phyloP scores from a whole-genome alignment of 2,113 vertebrate species.

The Rhinolophus ferrumequinum region DNA sequence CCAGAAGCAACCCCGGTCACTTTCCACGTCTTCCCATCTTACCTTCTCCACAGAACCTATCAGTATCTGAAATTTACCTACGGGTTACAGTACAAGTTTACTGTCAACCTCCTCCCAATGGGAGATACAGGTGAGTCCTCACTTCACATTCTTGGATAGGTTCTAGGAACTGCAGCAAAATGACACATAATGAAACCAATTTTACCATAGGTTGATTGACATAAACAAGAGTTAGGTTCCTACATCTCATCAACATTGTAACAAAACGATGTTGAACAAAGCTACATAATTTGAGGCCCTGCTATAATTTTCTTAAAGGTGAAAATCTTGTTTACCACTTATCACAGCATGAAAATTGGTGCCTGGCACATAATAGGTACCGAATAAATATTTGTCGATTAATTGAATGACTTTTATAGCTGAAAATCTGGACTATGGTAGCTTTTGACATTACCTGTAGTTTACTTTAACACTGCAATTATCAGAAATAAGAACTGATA shows the following conservation, averaged over 20 bases:
- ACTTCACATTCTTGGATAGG: background rate
- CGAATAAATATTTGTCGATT: background rate
- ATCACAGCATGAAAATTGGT: background rate
- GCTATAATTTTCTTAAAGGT: background rate
- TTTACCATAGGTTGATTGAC: background rate
- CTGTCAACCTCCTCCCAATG: background rate
- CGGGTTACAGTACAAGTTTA: background rate
- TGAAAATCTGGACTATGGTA: conserved; percentile 8
- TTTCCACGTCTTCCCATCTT: background rate
- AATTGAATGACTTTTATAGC: background rate
- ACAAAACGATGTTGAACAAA: background rate
- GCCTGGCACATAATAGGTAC: background rate
- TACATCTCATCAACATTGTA: background rate
- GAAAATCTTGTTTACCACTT: background rate
- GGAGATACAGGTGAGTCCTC: background rate
- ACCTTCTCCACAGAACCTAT: background rate
- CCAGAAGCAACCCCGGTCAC: background rate
- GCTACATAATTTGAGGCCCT: background rate
- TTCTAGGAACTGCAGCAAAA: background rate
- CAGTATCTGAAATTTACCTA: background rate
- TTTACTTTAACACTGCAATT: background rate
- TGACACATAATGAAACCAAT: background rate
- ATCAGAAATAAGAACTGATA: background rate
- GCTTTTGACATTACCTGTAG: background rate
- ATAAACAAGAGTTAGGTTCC: background rate